Evolutionary conservation across 2,113 vertebrate species (phyloP), one percentile per base, ranked within the genome.

Genomic region (Emydocephalus ijimae): DNA sequence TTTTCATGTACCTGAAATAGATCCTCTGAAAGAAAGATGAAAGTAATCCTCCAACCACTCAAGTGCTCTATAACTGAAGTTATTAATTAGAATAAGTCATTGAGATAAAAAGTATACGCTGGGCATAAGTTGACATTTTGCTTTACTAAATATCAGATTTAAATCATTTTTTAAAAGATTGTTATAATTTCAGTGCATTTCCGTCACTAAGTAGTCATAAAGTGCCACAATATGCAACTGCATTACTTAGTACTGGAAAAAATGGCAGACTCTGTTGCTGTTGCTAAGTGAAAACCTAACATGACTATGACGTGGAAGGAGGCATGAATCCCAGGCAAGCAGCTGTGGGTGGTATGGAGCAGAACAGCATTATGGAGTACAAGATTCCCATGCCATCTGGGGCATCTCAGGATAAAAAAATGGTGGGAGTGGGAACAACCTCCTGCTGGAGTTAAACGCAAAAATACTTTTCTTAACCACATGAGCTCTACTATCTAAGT

Each of bases 1-100:
- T 95, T 96, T 95, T 98, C 98, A 91, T 99, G 98, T 50, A 99
- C 97, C n/a, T 98, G 98, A 97, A 98, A 99, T 52, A 99, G 96
- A 89, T 98, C 98, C 97, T 98, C 99, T 99, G 95, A 1, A 39
- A 86, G 34, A 87, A 92, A 91, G 61, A 57, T 26, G n/a, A 89
- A 23, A 54, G 61, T 95, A 93, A 94, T 2, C 92, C 50, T 45
- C 74, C 57, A 87, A 39, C 89, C 6, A 92, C 39, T 81, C 7
- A 55, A 91, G 34, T 43, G 34, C 34, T 81, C 74, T 81, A 10
- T 74, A 18, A 74, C 64, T 74, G 34, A 34, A 34, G 29, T 43
- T 9, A 52, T 29, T 85, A 91, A 74, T 90, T 10, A 43, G 90
- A 90, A 2, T 64, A 12, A 10, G 11, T 39, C 26, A 54, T 9